Conservation (phyloP, 2,797 vertebrate genomes). For the Siniperca undulata region DNA sequence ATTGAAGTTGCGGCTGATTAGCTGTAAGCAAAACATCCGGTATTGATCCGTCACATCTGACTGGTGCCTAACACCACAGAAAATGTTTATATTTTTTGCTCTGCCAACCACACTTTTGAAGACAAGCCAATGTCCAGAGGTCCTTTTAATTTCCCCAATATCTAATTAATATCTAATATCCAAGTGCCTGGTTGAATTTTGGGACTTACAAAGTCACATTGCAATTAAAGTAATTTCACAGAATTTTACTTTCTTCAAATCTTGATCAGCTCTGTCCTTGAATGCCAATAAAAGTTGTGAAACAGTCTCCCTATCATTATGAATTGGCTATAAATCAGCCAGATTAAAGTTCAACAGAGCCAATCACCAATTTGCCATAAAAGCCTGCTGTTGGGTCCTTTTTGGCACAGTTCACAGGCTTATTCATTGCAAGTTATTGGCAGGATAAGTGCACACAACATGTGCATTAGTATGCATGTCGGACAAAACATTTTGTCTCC, state of each 20-base stretch:
- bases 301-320: background rate
- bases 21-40: constrained; percentile 66
- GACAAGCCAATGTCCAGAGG: background rate
- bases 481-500: constrained; percentile 4
- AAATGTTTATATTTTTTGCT: constrained; percentile 24
- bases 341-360: background rate
- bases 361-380: background rate
- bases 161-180: background rate
- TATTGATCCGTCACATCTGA: constrained; percentile 66
- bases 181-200: background rate
- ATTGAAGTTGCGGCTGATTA: constrained; percentile 71
- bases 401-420: background rate
- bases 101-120: background rate
- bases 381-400: background rate
- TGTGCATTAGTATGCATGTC: background rate
- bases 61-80: constrained; percentile 36
- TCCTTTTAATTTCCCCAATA: background rate
- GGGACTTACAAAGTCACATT: background rate
- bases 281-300: background rate
- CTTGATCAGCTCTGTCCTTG: background rate
- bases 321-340: background rate
- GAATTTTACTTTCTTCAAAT: background rate
- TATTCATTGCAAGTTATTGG: background rate
- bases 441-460: background rate
- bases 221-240: background rate